phyloP scores from a whole-genome alignment of 2,888 invertebrate genomes.

The Galerucella calmariensis region DNA sequence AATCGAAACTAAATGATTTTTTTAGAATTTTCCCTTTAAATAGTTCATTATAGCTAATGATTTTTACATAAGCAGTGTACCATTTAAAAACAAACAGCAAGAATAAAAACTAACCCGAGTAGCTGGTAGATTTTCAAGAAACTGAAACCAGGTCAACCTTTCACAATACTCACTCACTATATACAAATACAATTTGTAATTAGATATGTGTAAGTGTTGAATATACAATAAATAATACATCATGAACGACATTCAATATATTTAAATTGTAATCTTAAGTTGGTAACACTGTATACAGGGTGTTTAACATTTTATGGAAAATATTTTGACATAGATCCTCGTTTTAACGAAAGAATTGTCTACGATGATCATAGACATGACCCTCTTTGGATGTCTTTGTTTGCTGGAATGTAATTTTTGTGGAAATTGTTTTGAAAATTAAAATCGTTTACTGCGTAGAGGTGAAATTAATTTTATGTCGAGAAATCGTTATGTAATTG shows the following conservation, averaged over 20 bases:
- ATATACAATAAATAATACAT: constrained; percentile 6
- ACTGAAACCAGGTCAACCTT: constrained; percentile 28
- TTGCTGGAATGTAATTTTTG: background rate
- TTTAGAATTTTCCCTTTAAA: too few species aligned
- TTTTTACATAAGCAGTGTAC: too few species aligned
- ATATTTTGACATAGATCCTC: background rate
- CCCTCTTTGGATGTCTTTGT: background rate
- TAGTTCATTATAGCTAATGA: too few species aligned
- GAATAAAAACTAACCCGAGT: constrained; percentile 3
- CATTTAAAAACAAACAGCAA: background rate
- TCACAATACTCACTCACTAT: constrained; percentile 17
- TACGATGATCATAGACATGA: background rate
- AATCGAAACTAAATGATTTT: too few species aligned
- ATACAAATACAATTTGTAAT: constrained; percentile 3
- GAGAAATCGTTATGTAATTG: constrained; percentile 17
- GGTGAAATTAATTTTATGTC: constrained; percentile 14
- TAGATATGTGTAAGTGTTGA: constrained; percentile 11
- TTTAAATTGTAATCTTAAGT: background rate
- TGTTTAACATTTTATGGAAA: background rate
- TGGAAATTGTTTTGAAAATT: background rate
- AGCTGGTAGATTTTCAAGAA: constrained; percentile 21
- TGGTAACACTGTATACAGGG: background rate
- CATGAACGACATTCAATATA: background rate
- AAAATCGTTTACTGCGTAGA: background rate
- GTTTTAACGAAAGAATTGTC: background rate